Base-by-base conservation (phyloP, 2,888 invertebrate species). In the Gastrophysa polygoni region DNA sequence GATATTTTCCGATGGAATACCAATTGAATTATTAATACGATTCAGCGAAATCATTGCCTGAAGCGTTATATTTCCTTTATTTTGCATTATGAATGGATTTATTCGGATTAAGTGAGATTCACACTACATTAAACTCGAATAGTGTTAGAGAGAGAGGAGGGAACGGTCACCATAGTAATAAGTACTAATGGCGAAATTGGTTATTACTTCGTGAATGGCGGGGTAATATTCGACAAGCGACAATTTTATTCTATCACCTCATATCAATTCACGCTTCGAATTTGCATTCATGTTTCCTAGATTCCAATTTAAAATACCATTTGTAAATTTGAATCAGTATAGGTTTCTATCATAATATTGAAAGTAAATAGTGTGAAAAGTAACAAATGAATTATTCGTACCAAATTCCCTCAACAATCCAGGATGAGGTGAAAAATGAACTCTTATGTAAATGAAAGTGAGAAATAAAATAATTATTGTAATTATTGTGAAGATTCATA, bases 11-110 rank as follows among this genome's bases (percentile, higher is more conserved):
- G 32, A 57, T 46, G 10, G 38, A 43, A 14, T 24, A 51, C 51
- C 51, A 34, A 61, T 61, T 57, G 57, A 61, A 61, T 61, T 61
- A 61, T 61, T 57, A 57, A 61, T 61, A 51, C 48, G 52, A 71
- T 70, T 70, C 61, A 66, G 61, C 61, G 55, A 69, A 68, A 68
- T 68, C 68, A 64, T 67, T 60, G 67, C 67, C 57, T 59, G 21
- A 56, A 61, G 67, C 65, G 64, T 48, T 68, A 64, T 67, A 68
- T 66, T 67, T 66, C 63, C 66, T 69, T 64, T 63, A 61, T 64
- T 64, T 60, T 58, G 64, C 54, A 63, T 59, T 59, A 63, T 63
- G 43, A 63, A 63, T 56, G 59, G 59, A 50, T 59, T 63, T 44
- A 38, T 50, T 49, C 50, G 50, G 57, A 38, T 55, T 32, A 48